Base-by-base conservation (phyloP, 2,113 vertebrate genomes). In the Pyrgilauda ruficollis region DNA sequence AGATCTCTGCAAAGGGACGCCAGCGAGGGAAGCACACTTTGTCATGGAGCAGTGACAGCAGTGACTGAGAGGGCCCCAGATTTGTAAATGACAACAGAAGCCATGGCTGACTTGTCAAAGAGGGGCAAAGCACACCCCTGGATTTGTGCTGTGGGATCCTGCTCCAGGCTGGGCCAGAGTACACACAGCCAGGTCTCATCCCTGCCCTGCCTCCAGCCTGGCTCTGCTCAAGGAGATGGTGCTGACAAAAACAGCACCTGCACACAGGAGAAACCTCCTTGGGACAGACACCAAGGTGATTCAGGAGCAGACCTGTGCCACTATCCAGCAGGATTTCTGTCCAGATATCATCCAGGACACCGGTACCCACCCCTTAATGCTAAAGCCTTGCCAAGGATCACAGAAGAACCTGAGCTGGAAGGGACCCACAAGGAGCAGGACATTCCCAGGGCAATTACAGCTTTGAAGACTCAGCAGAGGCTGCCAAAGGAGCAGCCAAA, bases 151-250 rank as follows among this genome's bases (percentile, higher is more conserved):
- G 15, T 0, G 15, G 50, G 19, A 28, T 35, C 43, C 58, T 85
- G 31, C 61, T 72, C 39, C 39, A 56, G 55, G 6, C 72, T 39
- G 47, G 24, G 11, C 49, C 55, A 27, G 14, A 23, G 30, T 13
- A 13, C 28, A 28, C 33, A 49, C 8, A 7, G 16, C 5, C 49
- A 3, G 6, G 21, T 27, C 21, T 5, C 6, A 11, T 4, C 61
- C 26, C 33, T 62, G 31, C 59, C 56, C 62, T 26, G 37, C 33
- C 58, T 64, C 35, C 46, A 26, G 23, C 3, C 37, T 12, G 26
- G 17, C 20, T 14, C 35, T 14, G 55, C 49, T 35, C 68, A 3
- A 33, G 35, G 15, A 6, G 6, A 4, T 0, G 0, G 6, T 10
- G 61, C 4, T 6, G 49, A 30, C 43, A 70, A 58, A 82, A 0